Base-by-base conservation (phyloP, 2,113 vertebrate species). In the Grallaria varia region DNA sequence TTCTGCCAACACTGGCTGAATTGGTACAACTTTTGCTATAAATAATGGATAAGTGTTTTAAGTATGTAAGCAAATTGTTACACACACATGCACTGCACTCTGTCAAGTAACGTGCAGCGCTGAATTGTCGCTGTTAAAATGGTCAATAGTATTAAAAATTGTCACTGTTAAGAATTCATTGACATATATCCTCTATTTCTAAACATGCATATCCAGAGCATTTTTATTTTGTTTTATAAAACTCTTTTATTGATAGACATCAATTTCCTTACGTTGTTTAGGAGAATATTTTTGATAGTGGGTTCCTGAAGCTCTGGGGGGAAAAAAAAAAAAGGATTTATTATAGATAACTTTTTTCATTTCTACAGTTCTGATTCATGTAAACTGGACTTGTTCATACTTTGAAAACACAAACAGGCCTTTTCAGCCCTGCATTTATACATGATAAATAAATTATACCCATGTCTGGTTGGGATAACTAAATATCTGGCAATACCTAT, bases 31-130 rank as follows among this genome's bases (percentile, higher is more conserved):
- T 87, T 95, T 55, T 75, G 42, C 76, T 87, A 68, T 93, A 96
- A 95, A 89, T 92, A 96, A 84, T 89, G 53, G 37, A 82, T 60
- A 64, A 76, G 20, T 84, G 31, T 31, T 94, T 95, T 75, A 92
- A 78, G 56, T 78, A 89, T 87, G 50, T 73, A 75, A 71, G 68
- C 3, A 4, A 78, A 72, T 78, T 18, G 8, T 81, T 84, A 45
- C 8, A 78, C 23, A 44, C 60, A 53, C 16, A 28, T 64, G 60
- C 10, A 14, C 27, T 84, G 56, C 30, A 40, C 42, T 77, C 59
- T 39, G 33, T 44, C 67, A 91, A 58, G 52, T 53, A 62, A 82
- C 28, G 17, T 40, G 37, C 58, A 90, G 35, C 58, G 73, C 16
- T 87, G 66, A 72, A 68, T 78, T 84, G 50, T 78, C 78, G 52